Percentiles rank a stretch among this genome's conserved stretches.
These are phyloP conservation scores for Acomys russatus DNA, from an alignment of 2,797 vertebrate genomes.

Conservation along the genomic window DNA sequence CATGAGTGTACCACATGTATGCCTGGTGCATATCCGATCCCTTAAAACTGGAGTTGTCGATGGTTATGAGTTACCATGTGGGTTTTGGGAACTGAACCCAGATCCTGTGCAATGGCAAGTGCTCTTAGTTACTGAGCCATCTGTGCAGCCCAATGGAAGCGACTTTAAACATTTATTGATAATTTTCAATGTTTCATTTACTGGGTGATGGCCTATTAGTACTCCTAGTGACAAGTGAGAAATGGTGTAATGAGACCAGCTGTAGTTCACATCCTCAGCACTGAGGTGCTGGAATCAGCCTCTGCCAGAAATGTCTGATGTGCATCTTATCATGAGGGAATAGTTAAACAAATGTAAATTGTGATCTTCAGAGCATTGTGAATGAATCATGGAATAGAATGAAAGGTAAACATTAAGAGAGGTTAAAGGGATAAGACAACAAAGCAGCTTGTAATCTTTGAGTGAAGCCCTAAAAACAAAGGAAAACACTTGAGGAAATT, in stretches of 20 bases:
- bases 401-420: background rate
- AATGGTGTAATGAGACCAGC: background rate
- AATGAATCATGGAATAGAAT: background rate
- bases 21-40: background rate
- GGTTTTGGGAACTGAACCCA: background rate
- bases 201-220: background rate
- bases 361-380: background rate
- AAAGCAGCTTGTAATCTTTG: background rate
- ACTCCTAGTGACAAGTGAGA: background rate
- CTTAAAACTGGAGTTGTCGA: background rate
- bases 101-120: background rate
- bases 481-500: conserved; percentile 4
- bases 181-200: background rate
- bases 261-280: background rate
- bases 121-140: background rate
- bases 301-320: background rate
- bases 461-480: background rate
- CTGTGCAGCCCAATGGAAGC: background rate
- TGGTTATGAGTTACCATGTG: background rate
- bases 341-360: background rate
- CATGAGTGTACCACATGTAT: background rate
- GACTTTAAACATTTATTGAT: background rate
- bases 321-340: background rate
- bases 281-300: background rate
- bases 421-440: background rate